phyloP scores from a whole-genome alignment of 2,797 vertebrate species.

The Cyprinella venusta region DNA sequence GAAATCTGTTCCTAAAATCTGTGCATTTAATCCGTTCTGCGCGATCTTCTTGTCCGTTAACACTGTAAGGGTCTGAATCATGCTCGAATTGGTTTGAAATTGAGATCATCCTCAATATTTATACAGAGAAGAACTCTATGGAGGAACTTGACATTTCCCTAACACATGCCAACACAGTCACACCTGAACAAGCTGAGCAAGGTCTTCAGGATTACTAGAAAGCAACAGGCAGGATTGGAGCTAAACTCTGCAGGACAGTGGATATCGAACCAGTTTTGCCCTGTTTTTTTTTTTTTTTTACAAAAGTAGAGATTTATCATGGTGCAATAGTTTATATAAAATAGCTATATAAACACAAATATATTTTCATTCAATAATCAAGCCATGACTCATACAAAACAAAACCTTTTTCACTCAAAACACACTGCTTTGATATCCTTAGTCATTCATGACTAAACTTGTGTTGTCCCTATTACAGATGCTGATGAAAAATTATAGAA shows the following conservation, averaged over 20 bases:
- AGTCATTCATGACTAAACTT: background rate
- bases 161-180: background rate
- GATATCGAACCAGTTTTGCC: background rate
- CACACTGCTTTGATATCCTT: background rate
- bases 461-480: background rate
- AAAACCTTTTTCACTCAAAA: background rate
- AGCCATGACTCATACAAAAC: background rate
- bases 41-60: no score
- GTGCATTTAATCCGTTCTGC: no score
- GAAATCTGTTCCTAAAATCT: no score
- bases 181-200: background rate
- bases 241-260: background rate
- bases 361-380: background rate
- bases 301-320: background rate
- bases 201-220: background rate
- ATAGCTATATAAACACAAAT: background rate
- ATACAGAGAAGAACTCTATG: no score
- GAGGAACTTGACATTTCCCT: no score
- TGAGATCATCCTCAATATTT: no score
- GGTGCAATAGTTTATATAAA: background rate
- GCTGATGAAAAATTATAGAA: background rate
- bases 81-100: no score
- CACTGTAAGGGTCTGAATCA: no score
- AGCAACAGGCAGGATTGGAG: background rate
- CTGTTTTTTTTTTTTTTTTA: no score